phyloP scores from a whole-genome alignment of 2,888 invertebrate species.

The Parthenolecanium corni region DNA sequence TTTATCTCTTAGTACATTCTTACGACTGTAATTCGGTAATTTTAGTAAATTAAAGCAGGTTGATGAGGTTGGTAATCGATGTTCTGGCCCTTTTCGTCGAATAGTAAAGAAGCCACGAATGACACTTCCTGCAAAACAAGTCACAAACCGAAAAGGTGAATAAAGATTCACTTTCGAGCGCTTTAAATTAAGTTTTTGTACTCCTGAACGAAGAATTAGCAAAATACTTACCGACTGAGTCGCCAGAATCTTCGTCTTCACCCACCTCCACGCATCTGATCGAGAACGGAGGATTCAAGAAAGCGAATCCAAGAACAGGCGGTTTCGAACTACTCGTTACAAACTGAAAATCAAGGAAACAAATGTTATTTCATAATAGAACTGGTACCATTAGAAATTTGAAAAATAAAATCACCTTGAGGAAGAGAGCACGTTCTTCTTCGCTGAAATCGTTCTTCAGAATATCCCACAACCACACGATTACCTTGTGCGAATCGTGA shows the following conservation, averaged over 20 bases:
- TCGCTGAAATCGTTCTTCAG: constrained; percentile 87
- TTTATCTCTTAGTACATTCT: constrained; percentile 87
- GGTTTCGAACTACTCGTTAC: constrained; percentile 95
- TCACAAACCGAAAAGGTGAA: too few relatives aligned
- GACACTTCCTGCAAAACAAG: constrained; percentile 63
- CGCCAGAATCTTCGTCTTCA: constrained; percentile 89
- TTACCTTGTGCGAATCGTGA: constrained; percentile 93
- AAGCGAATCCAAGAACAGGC: constrained; percentile 88
- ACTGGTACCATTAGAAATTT: not conserved
- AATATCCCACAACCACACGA: constrained; percentile 98
- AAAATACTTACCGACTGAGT: constrained; percentile 57
- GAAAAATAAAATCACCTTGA: constrained; percentile 54
- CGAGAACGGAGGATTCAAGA: constrained; percentile 93
- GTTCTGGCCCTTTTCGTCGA: constrained; percentile 82
- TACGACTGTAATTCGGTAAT: constrained; percentile 94
- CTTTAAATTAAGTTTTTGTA: too few relatives aligned
- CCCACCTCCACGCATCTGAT: constrained; percentile 98
- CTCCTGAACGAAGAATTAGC: too few relatives aligned
- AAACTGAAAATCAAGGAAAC: constrained; percentile 45
- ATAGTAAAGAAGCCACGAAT: constrained; percentile 97
- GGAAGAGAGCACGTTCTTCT: constrained; percentile 81
- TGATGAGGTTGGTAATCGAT: constrained; percentile 94
- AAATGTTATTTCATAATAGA: not conserved
- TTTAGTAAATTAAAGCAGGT: constrained; percentile 98
- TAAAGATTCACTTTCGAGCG: too few relatives aligned